Base-by-base conservation (phyloP, 2,888 invertebrate species). In the Epinotia brunnichana region DNA sequence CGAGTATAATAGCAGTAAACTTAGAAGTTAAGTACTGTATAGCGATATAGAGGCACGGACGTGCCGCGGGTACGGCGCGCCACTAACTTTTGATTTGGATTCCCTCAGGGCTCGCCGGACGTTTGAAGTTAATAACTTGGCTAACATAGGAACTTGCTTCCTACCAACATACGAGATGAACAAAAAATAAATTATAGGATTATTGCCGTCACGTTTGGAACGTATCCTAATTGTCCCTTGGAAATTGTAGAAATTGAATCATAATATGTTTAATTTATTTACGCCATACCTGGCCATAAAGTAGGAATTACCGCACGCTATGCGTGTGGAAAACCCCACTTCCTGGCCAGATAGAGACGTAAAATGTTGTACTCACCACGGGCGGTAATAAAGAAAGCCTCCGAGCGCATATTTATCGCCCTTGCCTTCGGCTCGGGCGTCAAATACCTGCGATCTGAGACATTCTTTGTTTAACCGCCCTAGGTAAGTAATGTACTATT, bases 51-150 rank as follows among this genome's bases (percentile, higher is more conserved):
- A 41, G 21, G 17, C 62, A 57, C 9, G 69, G 24, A 73, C 73
- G 73, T 73, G 69, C 73, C 69, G 69, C 73, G 73, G 63, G 68
- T 74, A 48, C 70, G 61, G 66, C 67, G 67, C 74, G 62, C 66
- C 62, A 67, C 71, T 76, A 83, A 79, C 79, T 81, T 81, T 77
- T 79, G 77, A 78, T 80, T 76, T 70, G 68, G 74, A 76, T 73
- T 77, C 75, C 78, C 74, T 57, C 69, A 62, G 76, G 78, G 75
- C 41, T 57, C 57, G 53, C 69, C 59, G 73, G 67, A 73, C 75
- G 74, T 78, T 80, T 80, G 76, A 73, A 75, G 76, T 76, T 78
- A 77, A 78, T 80, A 80, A 78, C 76, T 77, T 60, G 62, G 73
- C 76, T 73, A 73, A 69, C 69, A 73, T 73, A 62, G 53, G 48